Percentiles rank a stretch among this genome's conserved stretches.
phyloP scores from a whole-genome alignment of 2,113 vertebrate genomes.

The Glaucidium brasilianum region DNA sequence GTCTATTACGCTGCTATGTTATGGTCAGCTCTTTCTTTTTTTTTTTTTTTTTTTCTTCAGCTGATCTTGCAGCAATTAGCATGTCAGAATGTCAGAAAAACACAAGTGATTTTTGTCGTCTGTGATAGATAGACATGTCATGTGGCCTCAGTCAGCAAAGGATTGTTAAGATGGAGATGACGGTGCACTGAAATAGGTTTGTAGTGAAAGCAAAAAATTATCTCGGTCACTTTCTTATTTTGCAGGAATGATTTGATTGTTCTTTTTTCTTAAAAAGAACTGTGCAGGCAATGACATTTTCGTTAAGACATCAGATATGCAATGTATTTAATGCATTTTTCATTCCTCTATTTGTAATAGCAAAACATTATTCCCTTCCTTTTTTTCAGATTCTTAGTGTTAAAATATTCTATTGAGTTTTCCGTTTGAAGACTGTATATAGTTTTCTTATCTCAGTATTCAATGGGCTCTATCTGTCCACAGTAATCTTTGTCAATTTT shows the following conservation, averaged over 20 bases:
- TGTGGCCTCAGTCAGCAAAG: neutral
- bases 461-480: neutral
- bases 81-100: neutral
- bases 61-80: neutral
- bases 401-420: neutral
- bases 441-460: neutral
- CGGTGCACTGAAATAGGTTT: neutral
- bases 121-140: neutral
- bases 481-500: conserved; percentile 28
- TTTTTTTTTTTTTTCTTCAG: neutral
- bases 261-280: neutral
- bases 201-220: neutral
- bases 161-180: neutral
- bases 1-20: neutral
- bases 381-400: neutral
- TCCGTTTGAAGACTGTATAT: neutral
- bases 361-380: neutral
- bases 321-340: neutral
- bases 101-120: neutral
- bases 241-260: neutral
- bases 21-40: neutral
- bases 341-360: neutral
- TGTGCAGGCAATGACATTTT: neutral
- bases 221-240: neutral
- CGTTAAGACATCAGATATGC: neutral